A percentile compares a stretch with the other conserved stretches of the same genome.
phyloP scores from a whole-genome alignment of 2,113 vertebrate genomes.

The Ciconia maguari region DNA sequence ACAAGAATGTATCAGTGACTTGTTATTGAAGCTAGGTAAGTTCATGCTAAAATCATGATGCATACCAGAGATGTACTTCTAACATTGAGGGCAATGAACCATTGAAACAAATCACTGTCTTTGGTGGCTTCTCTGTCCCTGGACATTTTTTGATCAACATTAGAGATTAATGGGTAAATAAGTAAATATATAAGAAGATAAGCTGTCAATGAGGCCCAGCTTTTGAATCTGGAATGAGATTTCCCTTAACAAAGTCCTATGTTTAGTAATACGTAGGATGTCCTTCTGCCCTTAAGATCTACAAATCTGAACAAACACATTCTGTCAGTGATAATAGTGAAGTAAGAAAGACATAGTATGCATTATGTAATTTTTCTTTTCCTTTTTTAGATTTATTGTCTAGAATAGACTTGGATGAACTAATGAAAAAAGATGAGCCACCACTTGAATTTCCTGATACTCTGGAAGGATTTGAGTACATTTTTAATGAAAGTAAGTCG shows the following conservation, averaged over 20 bases:
- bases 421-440: constrained; percentile 99
- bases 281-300: background rate
- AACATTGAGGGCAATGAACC: background rate
- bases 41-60: background rate
- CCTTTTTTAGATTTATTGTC: constrained; percentile 88
- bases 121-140: background rate
- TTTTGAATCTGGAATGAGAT: background rate
- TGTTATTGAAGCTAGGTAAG: background rate
- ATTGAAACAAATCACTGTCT: background rate
- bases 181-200: background rate
- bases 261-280: background rate
- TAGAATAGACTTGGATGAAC: constrained; percentile 95
- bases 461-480: constrained; percentile 94
- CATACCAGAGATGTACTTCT: background rate
- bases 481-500: constrained; percentile 95
- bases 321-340: background rate
- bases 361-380: background rate
- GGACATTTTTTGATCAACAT: background rate
- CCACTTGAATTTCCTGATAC: constrained; percentile 94
- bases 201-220: background rate
- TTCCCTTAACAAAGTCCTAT: background rate
- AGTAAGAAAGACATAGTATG: background rate
- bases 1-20: background rate
- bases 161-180: background rate
- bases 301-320: background rate